Evolutionary conservation across 92 coral and sea anemone species (phyloP).

Genomic region (Actinostola sp.): DNA sequence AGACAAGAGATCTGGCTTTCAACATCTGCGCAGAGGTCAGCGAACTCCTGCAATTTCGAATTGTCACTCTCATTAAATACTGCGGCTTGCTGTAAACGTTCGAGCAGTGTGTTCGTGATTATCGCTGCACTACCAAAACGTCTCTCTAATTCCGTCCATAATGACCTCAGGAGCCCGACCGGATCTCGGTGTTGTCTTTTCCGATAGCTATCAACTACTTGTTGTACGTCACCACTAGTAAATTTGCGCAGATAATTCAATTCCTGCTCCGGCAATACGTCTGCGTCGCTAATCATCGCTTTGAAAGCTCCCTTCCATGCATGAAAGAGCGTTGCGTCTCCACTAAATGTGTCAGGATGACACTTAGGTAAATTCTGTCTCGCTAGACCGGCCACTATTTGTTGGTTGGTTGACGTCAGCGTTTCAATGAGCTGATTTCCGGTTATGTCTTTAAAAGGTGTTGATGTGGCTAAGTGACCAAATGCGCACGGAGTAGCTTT

Average conservation of each 20-base stretch:
- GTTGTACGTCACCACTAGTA: too few relatives aligned
- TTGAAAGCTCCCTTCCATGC: too few relatives aligned
- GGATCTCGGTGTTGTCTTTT: slow-evolving; percentile 40
- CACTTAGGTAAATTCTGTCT: slow-evolving; percentile 32
- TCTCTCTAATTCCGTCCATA: slow-evolving; percentile 44
- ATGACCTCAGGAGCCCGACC: not conserved
- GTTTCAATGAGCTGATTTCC: slow-evolving; percentile 43
- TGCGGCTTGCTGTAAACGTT: slow-evolving; percentile 26
- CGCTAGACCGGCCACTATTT: slow-evolving; percentile 27
- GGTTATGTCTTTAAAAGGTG: too few relatives aligned
- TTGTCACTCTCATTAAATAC: slow-evolving; percentile 29
- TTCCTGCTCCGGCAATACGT: too few relatives aligned
- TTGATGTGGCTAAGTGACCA: too few relatives aligned
- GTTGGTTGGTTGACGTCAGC: slow-evolving; percentile 30
- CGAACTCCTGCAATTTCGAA: slow-evolving; percentile 26
- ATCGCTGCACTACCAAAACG: slow-evolving; percentile 46
- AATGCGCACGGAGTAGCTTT: too few relatives aligned
- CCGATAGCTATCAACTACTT: slow-evolving; percentile 42
- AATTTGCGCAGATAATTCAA: too few relatives aligned
- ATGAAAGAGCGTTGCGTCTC: slow-evolving; percentile 56
- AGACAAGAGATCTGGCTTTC: too few relatives aligned
- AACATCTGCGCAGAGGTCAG: too few relatives aligned
- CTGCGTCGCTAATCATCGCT: slow-evolving; percentile 45
- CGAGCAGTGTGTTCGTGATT: slow-evolving; percentile 23
- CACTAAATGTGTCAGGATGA: slow-evolving; percentile 43